Base-by-base conservation (phyloP, 1,140 invertebrate genomes). In the Drosophila pachea region DNA sequence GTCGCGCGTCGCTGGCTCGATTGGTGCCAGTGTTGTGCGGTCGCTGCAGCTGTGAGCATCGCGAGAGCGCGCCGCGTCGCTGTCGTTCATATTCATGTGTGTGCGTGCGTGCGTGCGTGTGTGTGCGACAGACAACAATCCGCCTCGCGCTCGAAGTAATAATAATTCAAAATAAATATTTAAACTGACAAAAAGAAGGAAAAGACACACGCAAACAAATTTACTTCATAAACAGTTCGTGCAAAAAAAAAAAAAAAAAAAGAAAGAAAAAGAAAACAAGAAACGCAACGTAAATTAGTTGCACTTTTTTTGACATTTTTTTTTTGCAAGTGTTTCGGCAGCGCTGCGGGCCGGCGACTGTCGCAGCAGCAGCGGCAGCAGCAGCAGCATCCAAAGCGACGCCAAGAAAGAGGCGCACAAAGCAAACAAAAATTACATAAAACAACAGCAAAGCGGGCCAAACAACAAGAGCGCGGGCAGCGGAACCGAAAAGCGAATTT, bases 21-120 rank as follows among this genome's bases (percentile, higher is more conserved):
- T 49, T 70, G 43, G 36, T 58, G 63, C 55, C 40, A 49, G 73
- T 78, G 68, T 77, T 68, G 75, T 78, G 75, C 75, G 75, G 76
- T 78, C 71, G 75, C 76, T 79, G 76, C 76, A 78, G 76, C 76
- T 68, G 76, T 68, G 59, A 74, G 76, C 76, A 78, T 78, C 71
- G 78, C 73, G 70, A 75, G 62, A 66, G 72, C 63, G 71, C 71
- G 71, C 61, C 40, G 56, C 68, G 72, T 67, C 68, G 56, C 58
- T 49, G 58, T 67, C 56, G 56, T 43, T 22, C 45, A 49, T 35
- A n/a, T 55, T 12, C 53, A 32, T 38, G 11, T 14, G 40, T 42
- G 54, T 33, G 29, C 11, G 33, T 42, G 16, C 29, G 47, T 49
- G 12, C 9, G 61, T 56, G 52, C 52, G 40, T 22, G 33, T 73